phyloP scores from a whole-genome alignment of 2,797 vertebrate genomes.

The Pseudochaenichthys georgianus region DNA sequence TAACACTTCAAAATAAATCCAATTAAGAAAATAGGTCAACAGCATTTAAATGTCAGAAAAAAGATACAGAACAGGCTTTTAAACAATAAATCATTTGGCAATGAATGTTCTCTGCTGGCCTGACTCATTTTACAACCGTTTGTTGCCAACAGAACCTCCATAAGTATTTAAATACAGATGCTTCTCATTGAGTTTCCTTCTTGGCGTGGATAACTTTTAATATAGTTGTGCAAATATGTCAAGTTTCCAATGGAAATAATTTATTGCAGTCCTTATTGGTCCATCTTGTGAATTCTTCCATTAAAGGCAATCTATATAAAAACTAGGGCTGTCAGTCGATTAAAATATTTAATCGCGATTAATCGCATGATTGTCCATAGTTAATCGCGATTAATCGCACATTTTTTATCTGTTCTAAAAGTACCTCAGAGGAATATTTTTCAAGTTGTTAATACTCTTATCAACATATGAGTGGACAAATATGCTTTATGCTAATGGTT shows the following conservation, averaged over 20 bases:
- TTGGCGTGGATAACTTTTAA: conserved; percentile 3
- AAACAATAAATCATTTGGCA: neutral
- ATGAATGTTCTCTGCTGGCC: neutral
- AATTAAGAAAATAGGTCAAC: conserved; percentile 13
- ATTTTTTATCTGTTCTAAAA: no score
- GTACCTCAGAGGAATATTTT: no score
- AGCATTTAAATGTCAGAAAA: neutral
- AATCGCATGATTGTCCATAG: no score
- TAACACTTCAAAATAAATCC: neutral
- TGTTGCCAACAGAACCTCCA: neutral
- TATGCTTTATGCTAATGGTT: no score
- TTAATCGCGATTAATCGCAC: no score
- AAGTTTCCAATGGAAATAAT: conserved; percentile 30
- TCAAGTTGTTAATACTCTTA: no score
- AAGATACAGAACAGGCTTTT: neutral
- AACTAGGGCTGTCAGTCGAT: no score
- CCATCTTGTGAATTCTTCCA: neutral
- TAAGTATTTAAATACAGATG: neutral
- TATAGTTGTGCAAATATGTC: conserved; percentile 48
- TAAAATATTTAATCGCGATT: no score
- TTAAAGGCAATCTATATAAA: no score
- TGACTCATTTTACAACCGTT: neutral
- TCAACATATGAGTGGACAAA: no score
- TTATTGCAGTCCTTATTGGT: neutral
- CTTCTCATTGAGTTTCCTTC: neutral